These are phyloP conservation scores for Cheilosia grossa DNA, from an alignment of 2,888 invertebrate species.

Conservation along the genomic window DNA sequence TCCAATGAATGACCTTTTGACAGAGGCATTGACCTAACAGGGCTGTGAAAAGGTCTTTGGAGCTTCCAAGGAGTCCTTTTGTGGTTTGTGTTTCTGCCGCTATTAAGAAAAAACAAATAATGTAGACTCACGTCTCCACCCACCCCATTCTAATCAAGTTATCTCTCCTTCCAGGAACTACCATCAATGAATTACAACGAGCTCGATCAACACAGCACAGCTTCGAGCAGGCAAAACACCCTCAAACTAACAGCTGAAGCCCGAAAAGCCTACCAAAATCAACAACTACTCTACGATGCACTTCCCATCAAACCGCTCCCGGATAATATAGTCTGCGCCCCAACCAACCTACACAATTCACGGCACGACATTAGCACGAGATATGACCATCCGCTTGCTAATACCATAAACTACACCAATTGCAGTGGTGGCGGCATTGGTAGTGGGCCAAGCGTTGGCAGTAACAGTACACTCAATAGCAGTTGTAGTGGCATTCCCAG, in stretches of 20 bases:
- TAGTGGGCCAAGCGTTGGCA: conserved; percentile 73
- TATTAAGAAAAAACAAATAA: too few species aligned
- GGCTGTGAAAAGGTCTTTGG: too few species aligned
- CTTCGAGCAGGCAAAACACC: conserved; percentile 82
- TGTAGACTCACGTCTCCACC: too few species aligned
- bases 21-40: too few species aligned
- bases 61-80: too few species aligned
- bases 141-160: too few species aligned
- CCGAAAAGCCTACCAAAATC: conserved; percentile 79
- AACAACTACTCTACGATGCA: conserved; percentile 82
- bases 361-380: conserved; percentile 78
- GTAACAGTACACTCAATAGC: conserved; percentile 78
- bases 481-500: conserved; percentile 60
- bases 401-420: conserved; percentile 77
- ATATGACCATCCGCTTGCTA: conserved; percentile 80
- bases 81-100: too few species aligned
- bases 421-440: conserved; percentile 76
- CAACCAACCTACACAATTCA: conserved; percentile 63
- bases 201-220: conserved; percentile 80
- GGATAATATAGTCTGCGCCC: conserved; percentile 66
- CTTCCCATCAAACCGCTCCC: conserved; percentile 78
- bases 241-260: conserved; percentile 81
- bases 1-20: too few species aligned
- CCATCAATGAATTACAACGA: conserved; percentile 76
- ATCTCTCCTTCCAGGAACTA: conserved; percentile 73